Conservation (phyloP, 2,113 vertebrate species). For the Hippoglossus stenolepis region DNA sequence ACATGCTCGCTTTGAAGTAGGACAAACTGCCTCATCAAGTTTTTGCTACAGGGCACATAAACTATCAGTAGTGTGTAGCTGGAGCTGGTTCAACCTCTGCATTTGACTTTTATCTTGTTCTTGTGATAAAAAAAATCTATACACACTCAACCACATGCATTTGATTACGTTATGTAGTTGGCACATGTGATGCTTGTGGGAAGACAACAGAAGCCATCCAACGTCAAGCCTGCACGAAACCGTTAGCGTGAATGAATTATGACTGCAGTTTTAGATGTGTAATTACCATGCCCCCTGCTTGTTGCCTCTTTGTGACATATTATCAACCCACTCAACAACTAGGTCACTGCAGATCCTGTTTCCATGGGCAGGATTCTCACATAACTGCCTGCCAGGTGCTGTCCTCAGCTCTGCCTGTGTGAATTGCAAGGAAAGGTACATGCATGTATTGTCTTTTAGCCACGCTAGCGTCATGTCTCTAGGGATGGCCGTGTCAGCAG, state of each 20-base stretch:
- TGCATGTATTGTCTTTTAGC: constrained; percentile 7
- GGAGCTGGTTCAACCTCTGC: neutral
- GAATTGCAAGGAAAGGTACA: neutral
- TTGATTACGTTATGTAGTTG: neutral
- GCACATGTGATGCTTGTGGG: constrained; percentile 21
- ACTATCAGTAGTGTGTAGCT: constrained; percentile 10
- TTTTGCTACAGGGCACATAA: constrained; percentile 28
- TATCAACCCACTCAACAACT: constrained; percentile 53
- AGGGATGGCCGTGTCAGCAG: neutral
- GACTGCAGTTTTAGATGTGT: constrained; percentile 33
- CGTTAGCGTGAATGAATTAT: constrained; percentile 46
- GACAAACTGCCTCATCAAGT: constrained; percentile 36
- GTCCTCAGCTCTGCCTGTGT: constrained; percentile 11
- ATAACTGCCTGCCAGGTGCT: constrained; percentile 28
- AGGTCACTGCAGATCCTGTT: constrained; percentile 70
- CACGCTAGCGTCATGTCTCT: neutral
- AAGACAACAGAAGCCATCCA: constrained; percentile 14
- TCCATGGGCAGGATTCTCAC: constrained; percentile 47
- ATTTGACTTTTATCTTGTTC: neutral
- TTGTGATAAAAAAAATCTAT: neutral
- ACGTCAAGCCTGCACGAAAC: constrained; percentile 23
- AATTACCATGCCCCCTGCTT: constrained; percentile 11
- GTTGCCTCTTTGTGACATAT: constrained; percentile 52
- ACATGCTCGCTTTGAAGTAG: constrained; percentile 47
- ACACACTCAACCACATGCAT: constrained; percentile 24